Evolutionary conservation across 1,140 invertebrate genomes (phyloP), one percentile per base, ranked within the genome.

Genomic region (Drosophila repletoides): DNA sequence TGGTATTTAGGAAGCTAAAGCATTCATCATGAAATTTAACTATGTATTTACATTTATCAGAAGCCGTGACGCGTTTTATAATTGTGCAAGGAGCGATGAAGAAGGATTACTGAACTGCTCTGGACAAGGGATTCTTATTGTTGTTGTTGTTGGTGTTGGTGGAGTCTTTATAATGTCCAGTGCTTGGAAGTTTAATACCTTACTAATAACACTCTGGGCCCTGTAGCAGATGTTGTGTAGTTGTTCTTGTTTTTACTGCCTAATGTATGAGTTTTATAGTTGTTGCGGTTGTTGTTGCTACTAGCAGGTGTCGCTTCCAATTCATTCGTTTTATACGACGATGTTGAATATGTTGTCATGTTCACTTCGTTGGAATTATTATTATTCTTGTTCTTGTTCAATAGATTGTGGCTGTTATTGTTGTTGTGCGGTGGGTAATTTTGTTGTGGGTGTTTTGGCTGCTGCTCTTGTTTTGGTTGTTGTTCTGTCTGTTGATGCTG

Each of bases 191-290:
- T 63, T 74, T 60, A 89, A 75, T 90, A 90, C 88, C 88, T 90
- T 89, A 90, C 81, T 86, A 89, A 86, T 52, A 90, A 72, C 76
- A 90, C 72, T 73, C 83, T 89, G 52, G 79, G 64, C 76, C 71
- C 69, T 49, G 84, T 69, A 40, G 77, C 65, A 60, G 73, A 71
- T 76, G 74, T 75, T 71, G 76, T 76, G 60, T 15, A 41, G 19
- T 43, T 52, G 12, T 49, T 66, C 5, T 70, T 60, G 66, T 58
- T 79, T 61, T 69, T 88, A 68, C 61, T 74, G 76, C 55, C 53
- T 70, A 73, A 52, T 40, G 69, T 73, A 26, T 69, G 60, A 51
- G 51, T 71, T 46, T 61, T 70, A 43, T 24, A 60, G 34, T 22
- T 69, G 60, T 24, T 74, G 59, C 10, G 68, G 28, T 48, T 69